Evolutionary conservation across 2,113 vertebrate genomes (phyloP).

Genomic region (Odocoileus virginianus): DNA sequence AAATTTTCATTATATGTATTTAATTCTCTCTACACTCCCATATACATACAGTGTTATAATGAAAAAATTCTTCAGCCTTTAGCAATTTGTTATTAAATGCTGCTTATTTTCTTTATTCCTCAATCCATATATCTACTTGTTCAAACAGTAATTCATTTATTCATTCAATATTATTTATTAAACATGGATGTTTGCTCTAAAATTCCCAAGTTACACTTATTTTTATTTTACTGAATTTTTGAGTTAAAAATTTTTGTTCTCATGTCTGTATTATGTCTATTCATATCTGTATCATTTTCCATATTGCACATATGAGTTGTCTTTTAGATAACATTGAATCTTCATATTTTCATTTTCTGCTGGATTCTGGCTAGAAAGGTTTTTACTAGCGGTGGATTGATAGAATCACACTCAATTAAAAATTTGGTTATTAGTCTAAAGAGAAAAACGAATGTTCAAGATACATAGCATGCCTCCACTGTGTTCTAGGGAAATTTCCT

Average conservation of each 20-base stretch:
- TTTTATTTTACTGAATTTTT: constrained; percentile 24
- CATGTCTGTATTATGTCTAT: not conserved
- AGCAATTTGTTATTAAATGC: not conserved
- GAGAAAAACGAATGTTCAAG: not conserved
- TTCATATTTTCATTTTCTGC: not conserved
- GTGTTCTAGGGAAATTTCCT: not conserved
- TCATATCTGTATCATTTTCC: not conserved
- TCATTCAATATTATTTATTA: not conserved
- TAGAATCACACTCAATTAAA: not conserved
- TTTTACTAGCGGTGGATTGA: not conserved
- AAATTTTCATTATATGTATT: not conserved
- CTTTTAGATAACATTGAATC: not conserved
- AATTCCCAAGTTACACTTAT: not conserved
- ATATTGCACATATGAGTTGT: not conserved
- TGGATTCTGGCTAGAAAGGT: not conserved
- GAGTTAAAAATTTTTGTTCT: not conserved
- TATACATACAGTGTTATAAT: not conserved
- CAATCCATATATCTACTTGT: not conserved
- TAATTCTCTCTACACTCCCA: not conserved
- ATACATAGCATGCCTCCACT: not conserved
- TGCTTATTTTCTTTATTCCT: not conserved
- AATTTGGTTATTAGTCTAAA: not conserved
- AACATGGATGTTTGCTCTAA: not conserved
- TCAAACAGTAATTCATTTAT: not conserved
- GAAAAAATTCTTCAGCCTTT: not conserved